Evolutionary conservation across 2,797 vertebrate species (phyloP).

Genomic region (Gambelia wislizenii): DNA sequence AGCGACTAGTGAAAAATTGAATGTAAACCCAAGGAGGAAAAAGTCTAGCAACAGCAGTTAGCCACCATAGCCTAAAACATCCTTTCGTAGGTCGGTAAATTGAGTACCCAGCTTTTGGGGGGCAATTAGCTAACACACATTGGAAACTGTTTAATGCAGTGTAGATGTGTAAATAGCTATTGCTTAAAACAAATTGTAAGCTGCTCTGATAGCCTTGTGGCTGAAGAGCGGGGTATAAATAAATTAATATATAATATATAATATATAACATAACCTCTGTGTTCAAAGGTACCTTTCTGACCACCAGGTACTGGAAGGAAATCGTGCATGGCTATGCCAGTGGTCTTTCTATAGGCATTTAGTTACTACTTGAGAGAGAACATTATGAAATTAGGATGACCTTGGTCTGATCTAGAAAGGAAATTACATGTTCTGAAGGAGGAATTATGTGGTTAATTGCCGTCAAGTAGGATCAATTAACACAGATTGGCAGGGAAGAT

Average conservation of each 20-base stretch:
- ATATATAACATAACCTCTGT: background rate
- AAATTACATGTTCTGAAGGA: background rate
- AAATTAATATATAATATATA: too few relatives aligned
- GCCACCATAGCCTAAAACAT: too few relatives aligned
- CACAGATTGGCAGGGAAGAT: background rate
- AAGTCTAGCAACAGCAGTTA: background rate
- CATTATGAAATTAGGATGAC: background rate
- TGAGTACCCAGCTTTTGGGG: too few relatives aligned
- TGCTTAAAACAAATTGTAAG: too few relatives aligned
- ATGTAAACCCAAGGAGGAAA: background rate
- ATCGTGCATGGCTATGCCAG: background rate
- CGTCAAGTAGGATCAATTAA: background rate
- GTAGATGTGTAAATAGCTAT: too few relatives aligned
- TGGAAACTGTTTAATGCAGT: too few relatives aligned
- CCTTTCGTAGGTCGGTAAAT: too few relatives aligned
- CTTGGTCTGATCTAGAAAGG: background rate
- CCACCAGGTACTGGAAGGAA: background rate
- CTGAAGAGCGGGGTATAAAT: too few relatives aligned
- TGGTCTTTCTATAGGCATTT: background rate
- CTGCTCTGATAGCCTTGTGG: too few relatives aligned
- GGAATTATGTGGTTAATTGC: background rate
- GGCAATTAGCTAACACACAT: too few relatives aligned
- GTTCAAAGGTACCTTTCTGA: background rate
- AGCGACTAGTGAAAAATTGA: background rate
- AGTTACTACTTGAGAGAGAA: background rate